Base-by-base conservation (phyloP, 2,888 invertebrate species). In the Hecatera dysodea region DNA sequence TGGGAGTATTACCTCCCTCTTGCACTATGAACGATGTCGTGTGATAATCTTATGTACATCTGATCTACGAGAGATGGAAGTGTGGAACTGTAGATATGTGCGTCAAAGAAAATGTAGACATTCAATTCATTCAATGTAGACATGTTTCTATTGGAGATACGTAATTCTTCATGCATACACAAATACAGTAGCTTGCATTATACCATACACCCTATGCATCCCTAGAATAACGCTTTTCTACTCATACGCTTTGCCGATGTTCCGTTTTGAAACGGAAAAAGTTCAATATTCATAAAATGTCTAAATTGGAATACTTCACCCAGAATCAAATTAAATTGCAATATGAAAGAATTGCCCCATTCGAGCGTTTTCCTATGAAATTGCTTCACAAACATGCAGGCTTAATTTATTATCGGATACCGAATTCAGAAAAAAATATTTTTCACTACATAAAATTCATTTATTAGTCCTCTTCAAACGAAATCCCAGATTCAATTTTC, bases 1-100 rank as follows among this genome's bases (percentile, higher is more conserved):
- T n/a, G n/a, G 15, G 22, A 44, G 9, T 33, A 11, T 33, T 33
- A 4, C 1, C 8, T 29, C 27, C 56, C 17, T 22, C n/a, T 2
- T 19, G 6, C 9, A 9, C n/a, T 24, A n/a, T 36, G 19, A 24
- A 42, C 6, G 19, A 27, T 3, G 15, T 2, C 5, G 11, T 22
- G 11, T 27, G 8, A 68, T 36, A 68, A 61, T 19, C 12, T n/a
- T n/a, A n/a, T n/a, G n/a, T 50, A 29, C 22, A 39, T 36, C 15
- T 7, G 17, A 27, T 46, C 19, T 24, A 72, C 19, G 27, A 71
- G 11, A 27, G 15, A 19, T 33, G 17, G 12, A 24, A 59, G n/a
- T n/a, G n/a, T n/a, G n/a, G n/a, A 0, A 39, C 29, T 17, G 60
- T 24, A 33, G 42, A n/a, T n/a, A 42, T 17, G 4, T 50, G 22